phyloP scores from a whole-genome alignment of 2,888 invertebrate genomes.

The Cephus spinipes region DNA sequence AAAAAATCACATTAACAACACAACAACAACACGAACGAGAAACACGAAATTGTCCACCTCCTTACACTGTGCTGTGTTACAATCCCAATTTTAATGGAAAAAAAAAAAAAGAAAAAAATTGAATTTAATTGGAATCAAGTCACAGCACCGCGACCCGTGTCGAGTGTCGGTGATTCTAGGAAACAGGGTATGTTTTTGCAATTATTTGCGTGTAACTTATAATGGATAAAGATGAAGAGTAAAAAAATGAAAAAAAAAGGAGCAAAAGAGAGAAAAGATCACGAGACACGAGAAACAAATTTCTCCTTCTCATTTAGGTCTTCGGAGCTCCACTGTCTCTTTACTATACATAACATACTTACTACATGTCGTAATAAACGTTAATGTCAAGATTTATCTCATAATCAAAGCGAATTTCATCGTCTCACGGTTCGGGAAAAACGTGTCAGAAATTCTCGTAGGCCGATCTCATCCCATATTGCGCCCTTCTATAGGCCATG shows the following conservation, averaged over 20 bases:
- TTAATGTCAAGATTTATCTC: constrained; percentile 16
- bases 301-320: constrained; percentile 35
- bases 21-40: constrained; percentile 8
- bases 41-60: constrained; percentile 37
- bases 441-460: too few relatives aligned
- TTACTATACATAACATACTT: constrained; percentile 33
- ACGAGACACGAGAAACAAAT: not conserved
- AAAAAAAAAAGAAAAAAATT: constrained; percentile 31
- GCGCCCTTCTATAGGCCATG: too few relatives aligned
- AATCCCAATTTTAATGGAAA: constrained; percentile 22
- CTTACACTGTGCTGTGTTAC: constrained; percentile 51
- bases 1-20: constrained; percentile 7
- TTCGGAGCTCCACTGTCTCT: constrained; percentile 33
- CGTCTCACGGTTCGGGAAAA: constrained; percentile 6
- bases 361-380: constrained; percentile 6
- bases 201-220: constrained; percentile 81
- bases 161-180: constrained; percentile 78
- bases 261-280: constrained; percentile 23
- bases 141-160: constrained; percentile 43
- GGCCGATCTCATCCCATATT: too few relatives aligned
- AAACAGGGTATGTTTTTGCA: constrained; percentile 95
- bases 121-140: constrained; percentile 55
- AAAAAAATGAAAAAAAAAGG: too few relatives aligned
- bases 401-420: constrained; percentile 25
- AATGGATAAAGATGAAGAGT: constrained; percentile 39